A percentile compares a stretch with the other conserved stretches of the same genome.
Conservation (phyloP, 2,797 vertebrate genomes). For the Alca torda region DNA sequence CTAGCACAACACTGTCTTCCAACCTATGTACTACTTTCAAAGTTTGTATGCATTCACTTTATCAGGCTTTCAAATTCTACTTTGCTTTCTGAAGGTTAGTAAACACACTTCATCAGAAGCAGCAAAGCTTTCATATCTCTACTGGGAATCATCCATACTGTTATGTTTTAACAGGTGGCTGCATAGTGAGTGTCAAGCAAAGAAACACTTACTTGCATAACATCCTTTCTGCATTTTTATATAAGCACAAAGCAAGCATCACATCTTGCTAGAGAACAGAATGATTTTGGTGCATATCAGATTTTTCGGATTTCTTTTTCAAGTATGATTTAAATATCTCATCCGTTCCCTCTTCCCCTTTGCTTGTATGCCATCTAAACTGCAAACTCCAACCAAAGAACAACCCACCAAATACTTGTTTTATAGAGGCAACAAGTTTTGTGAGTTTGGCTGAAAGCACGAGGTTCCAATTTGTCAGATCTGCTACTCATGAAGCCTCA, state of each 20-base stretch:
- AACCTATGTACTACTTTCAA: neutral
- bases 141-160: neutral
- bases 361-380: neutral
- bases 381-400: neutral
- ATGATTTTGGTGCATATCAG: neutral
- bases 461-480: neutral
- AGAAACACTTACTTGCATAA: conserved; percentile 30
- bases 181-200: conserved; percentile 17
- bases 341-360: neutral
- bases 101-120: neutral
- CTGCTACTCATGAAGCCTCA: neutral
- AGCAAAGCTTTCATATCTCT: neutral
- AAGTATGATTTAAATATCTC: neutral
- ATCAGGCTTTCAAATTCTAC: neutral
- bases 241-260: conserved; percentile 18
- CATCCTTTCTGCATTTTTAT: conserved; percentile 43
- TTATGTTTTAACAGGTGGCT: conserved; percentile 44
- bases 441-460: neutral
- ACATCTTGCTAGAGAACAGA: neutral
- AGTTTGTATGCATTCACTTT: neutral
- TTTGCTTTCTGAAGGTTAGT: neutral
- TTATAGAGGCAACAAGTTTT: neutral
- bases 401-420: neutral
- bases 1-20: neutral
- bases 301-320: neutral